Base-by-base conservation (phyloP, 2,113 vertebrate species). In the Tinamus guttatus region DNA sequence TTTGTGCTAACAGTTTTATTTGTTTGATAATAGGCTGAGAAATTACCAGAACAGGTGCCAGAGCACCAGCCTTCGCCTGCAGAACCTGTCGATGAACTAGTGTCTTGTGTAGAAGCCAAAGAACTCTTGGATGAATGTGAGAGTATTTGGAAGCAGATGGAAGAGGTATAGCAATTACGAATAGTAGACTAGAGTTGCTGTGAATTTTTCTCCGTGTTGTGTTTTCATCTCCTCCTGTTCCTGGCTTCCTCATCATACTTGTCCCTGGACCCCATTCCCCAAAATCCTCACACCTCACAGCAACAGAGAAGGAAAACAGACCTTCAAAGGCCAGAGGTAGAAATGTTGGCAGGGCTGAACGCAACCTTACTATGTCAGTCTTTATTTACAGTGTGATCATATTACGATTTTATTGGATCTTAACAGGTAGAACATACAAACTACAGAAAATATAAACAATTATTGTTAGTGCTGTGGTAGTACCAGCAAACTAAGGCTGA, bases 71-170 rank as follows among this genome's bases (percentile, higher is more conserved):
- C 94, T 59, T 49, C 95, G 27, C 65, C 94, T 80, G 71, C 94
- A 63, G 77, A 89, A 71, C 34, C 17, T 21, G 4, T 6, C 43
- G 5, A 19, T n/a, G 51, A 20, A 14, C 4, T 24, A 21, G 8
- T 43, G 71, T 19, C 9, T 80, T 17, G 41, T 59, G 36, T 24
- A 22, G 5, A 89, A 58, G 47, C 74, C 74, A 89, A 91, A 79
- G 85, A 97, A 34, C 80, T 98, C 79, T 7, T 98, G 60, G 3
- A 47, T 25, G 96, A 98, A 43, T 98, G 97, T 96, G 96, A 98
- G 58, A 64, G 19, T 79, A 45, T 98, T 28, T 98, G 97, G 98
- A 85, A 91, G 54, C 59, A 97, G 20, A 87, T 98, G 64, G 82
- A 97, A 97, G 67, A 98, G 97, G 98, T 98, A 97, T 83, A 94